phyloP scores from a whole-genome alignment of 1,140 invertebrate genomes.

The Philaenus spumarius region DNA sequence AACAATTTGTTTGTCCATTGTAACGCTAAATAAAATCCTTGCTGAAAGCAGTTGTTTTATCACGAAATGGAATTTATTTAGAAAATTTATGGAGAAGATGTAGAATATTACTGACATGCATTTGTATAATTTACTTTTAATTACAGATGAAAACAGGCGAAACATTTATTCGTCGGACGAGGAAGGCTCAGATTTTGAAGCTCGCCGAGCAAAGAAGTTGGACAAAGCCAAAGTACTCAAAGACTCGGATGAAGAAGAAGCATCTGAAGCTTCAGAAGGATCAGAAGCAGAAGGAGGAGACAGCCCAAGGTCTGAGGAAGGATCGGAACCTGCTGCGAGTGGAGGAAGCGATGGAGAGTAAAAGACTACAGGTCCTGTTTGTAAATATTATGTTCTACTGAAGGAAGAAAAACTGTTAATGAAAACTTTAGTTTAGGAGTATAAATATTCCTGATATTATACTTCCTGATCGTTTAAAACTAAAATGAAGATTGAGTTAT shows the following conservation, averaged over 20 bases:
- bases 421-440: too few species aligned
- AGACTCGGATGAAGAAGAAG: constrained; percentile 68
- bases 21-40: too few species aligned
- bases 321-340: not conserved
- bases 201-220: constrained; percentile 60
- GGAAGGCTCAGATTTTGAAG: constrained; percentile 81
- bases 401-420: too few species aligned
- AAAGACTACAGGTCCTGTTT: too few species aligned
- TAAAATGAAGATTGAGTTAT: too few species aligned
- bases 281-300: constrained; percentile 19
- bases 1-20: not conserved
- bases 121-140: too few species aligned
- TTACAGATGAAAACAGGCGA: constrained; percentile 42
- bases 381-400: too few species aligned
- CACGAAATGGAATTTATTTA: not conserved
- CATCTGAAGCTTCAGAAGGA: constrained; percentile 17
- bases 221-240: constrained; percentile 73
- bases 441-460: too few species aligned
- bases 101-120: not conserved
- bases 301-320: constrained; percentile 14
- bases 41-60: too few species aligned
- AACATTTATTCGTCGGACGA: constrained; percentile 91
- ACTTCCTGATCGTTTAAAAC: too few species aligned
- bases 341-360: not conserved
- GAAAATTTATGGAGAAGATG: not conserved